Conservation (phyloP, 2,888 invertebrate genomes). For the Chironomus tentans region DNA sequence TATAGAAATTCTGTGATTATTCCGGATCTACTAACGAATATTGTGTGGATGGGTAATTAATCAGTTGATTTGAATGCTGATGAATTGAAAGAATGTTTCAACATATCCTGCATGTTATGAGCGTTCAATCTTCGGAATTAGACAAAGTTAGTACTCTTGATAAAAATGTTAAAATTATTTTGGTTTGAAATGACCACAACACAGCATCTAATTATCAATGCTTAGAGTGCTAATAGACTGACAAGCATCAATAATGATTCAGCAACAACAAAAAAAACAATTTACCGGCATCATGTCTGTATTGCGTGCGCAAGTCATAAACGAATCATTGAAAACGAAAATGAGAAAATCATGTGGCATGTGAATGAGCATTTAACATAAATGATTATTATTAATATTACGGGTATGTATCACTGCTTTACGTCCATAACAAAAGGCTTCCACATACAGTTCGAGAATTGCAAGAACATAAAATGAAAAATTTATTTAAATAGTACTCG, state of each 20-base stretch:
- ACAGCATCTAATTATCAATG: no score
- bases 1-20: no score
- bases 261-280: not conserved
- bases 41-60: no score
- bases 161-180: not conserved
- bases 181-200: no score
- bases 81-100: no score
- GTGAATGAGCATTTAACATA: not conserved
- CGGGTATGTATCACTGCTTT: not conserved
- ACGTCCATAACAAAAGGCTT: not conserved
- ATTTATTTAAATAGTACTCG: not conserved
- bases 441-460: no score
- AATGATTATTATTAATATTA: not conserved
- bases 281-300: not conserved
- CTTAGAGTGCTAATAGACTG: not conserved
- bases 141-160: not conserved
- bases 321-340: not conserved
- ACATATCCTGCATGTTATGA: no score
- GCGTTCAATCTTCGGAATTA: not conserved
- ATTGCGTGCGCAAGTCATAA: not conserved
- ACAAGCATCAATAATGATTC: not conserved
- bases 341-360: no score
- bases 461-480: no score
- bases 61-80: no score
- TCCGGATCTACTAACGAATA: no score